Evolutionary conservation across 2,113 vertebrate genomes (phyloP).

Genomic region (Odocoileus virginianus): DNA sequence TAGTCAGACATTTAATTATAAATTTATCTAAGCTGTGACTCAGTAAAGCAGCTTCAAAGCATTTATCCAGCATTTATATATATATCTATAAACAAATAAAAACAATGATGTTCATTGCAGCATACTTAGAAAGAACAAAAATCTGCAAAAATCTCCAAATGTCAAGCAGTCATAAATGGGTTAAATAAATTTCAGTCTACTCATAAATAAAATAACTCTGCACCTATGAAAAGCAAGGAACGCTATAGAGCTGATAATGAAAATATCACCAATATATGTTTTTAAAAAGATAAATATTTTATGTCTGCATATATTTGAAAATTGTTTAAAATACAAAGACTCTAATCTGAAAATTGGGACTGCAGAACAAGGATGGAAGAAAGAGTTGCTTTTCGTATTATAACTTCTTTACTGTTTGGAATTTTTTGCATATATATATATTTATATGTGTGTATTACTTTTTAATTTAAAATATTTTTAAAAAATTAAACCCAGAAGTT

Average conservation of each 20-base stretch:
- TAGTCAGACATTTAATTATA: background rate
- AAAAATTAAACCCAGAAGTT: background rate
- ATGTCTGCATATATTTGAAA: background rate
- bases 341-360: background rate
- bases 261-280: background rate
- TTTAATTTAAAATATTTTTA: background rate
- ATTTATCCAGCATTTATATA: background rate
- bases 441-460: background rate
- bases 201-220: background rate
- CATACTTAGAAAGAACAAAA: background rate
- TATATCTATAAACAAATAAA: background rate
- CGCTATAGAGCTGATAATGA: background rate
- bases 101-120: background rate
- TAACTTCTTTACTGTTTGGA: background rate
- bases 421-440: background rate
- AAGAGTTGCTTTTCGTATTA: background rate
- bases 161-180: background rate
- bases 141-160: background rate
- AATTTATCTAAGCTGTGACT: background rate
- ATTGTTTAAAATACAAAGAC: background rate
- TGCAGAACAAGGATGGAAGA: background rate
- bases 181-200: background rate
- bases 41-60: background rate
- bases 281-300: background rate
- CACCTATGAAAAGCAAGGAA: background rate